A percentile compares a stretch with the other conserved stretches of the same genome.
Evolutionary conservation across 2,113 vertebrate genomes (phyloP).

Genomic region (Orientallactaga bullata): DNA sequence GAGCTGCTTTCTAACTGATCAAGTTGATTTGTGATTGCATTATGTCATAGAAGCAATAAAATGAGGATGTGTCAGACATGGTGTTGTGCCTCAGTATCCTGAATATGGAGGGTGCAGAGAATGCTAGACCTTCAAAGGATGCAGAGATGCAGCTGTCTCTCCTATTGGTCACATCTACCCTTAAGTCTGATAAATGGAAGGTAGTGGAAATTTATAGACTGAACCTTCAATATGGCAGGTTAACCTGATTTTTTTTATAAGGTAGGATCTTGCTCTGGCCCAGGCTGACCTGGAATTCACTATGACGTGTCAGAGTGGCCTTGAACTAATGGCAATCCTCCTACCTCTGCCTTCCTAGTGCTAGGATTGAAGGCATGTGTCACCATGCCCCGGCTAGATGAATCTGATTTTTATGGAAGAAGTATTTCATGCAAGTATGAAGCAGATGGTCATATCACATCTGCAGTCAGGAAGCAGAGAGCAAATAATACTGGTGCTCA

Average conservation of each 20-base stretch:
- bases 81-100: not conserved
- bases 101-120: not conserved
- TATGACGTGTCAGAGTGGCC: no score
- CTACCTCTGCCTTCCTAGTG: no score
- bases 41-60: not conserved
- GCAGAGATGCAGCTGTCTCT: not conserved
- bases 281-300: no score
- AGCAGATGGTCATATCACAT: no score
- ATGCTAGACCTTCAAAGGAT: not conserved
- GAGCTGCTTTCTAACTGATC: not conserved
- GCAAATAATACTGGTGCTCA: no score
- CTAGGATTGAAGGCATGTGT: no score
- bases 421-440: no score
- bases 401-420: not conserved
- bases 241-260: not conserved
- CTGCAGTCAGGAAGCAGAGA: no score
- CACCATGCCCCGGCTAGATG: not conserved
- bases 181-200: not conserved
- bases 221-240: not conserved
- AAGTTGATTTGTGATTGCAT: slow-evolving; percentile 17
- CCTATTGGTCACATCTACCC: not conserved
- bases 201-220: not conserved
- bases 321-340: no score
- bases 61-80: not conserved
- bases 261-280: not conserved